phyloP scores from a whole-genome alignment of 2,113 vertebrate species.

The Notechis scutatus region DNA sequence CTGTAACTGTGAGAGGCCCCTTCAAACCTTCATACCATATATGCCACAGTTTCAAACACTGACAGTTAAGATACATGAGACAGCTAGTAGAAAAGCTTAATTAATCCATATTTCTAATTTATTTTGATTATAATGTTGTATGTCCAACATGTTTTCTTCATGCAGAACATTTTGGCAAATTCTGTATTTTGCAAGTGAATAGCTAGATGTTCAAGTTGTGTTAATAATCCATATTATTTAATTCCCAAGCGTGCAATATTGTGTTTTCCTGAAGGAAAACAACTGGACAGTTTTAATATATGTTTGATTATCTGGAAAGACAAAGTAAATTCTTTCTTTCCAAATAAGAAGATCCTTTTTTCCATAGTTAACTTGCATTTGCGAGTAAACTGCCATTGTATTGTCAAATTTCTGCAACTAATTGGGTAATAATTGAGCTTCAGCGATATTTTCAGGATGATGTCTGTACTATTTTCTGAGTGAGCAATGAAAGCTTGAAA shows the following conservation, averaged over 20 bases:
- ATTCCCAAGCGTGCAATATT: background rate
- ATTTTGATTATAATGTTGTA: background rate
- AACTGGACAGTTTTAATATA: background rate
- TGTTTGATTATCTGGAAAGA: background rate
- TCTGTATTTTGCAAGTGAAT: background rate
- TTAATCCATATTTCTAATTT: background rate
- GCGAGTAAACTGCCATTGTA: background rate
- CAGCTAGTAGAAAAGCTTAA: constrained; percentile 52
- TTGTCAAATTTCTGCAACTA: background rate
- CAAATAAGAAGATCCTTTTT: background rate
- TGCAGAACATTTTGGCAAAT: background rate
- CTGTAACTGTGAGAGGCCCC: constrained; percentile 14
- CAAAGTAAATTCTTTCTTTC: background rate
- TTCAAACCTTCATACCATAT: constrained; percentile 71
- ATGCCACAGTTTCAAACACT: constrained; percentile 84
- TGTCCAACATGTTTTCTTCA: background rate
- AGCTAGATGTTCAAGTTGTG: background rate
- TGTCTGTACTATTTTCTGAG: background rate
- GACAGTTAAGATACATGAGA: constrained; percentile 55
- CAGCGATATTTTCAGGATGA: background rate
- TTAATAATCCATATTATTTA: background rate
- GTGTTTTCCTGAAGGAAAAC: background rate
- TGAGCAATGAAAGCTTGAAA: background rate
- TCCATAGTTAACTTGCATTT: background rate
- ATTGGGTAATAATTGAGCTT: background rate